Evolutionary conservation across 2,888 invertebrate species (phyloP).

Genomic region (Pycnomerus fuliginosus): DNA sequence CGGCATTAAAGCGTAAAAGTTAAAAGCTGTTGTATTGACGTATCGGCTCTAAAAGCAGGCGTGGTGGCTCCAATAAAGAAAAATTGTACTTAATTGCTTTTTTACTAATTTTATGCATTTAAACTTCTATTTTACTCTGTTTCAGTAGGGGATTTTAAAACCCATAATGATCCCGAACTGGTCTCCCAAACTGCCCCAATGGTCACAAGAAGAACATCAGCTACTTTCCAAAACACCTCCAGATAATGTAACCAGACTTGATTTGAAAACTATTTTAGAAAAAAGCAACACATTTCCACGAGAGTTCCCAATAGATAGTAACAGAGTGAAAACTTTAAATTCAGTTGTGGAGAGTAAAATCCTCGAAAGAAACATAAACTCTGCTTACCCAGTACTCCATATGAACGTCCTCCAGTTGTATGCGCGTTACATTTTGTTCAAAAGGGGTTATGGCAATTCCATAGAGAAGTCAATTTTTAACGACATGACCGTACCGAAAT

Average conservation of each 20-base stretch:
- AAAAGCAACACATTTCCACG: constrained; percentile 49
- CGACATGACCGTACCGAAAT: constrained; percentile 52
- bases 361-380: constrained; percentile 54
- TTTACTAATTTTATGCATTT: no score
- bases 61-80: no score
- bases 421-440: constrained; percentile 65
- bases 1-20: no score
- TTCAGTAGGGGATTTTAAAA: no score
- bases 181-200: constrained; percentile 27
- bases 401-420: constrained; percentile 64
- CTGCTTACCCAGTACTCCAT: constrained; percentile 69
- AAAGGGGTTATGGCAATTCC: constrained; percentile 47
- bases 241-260: not conserved
- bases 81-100: no score
- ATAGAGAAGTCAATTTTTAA: constrained; percentile 36
- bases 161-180: constrained; percentile 23
- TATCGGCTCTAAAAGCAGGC: no score
- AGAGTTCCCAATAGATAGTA: constrained; percentile 48
- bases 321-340: constrained; percentile 40
- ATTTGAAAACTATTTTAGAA: constrained; percentile 35
- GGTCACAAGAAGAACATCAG: constrained; percentile 21
- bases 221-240: not conserved
- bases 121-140: no score
- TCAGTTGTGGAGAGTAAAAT: constrained; percentile 22
- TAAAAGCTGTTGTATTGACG: no score